Base-by-base conservation (phyloP, 2,113 vertebrate genomes). In the Gila orcuttii region DNA sequence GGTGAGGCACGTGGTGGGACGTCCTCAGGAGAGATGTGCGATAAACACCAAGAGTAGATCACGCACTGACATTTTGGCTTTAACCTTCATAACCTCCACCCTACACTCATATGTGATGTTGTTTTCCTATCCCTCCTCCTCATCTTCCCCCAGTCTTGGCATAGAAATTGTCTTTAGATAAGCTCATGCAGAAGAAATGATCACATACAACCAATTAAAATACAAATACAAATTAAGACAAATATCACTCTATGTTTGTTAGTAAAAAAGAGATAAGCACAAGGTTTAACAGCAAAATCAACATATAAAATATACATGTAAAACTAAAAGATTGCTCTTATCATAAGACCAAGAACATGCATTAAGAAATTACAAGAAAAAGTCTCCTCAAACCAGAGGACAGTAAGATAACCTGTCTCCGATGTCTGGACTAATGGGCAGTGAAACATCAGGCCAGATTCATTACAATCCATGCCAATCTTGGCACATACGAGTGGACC, bases 11-110 rank as follows among this genome's bases (percentile, higher is more conserved):
- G 91, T 75, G 89, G 90, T 90, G 68, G 90, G 88, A 91, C 81
- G 9, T 73, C 50, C 86, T 92, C 90, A 83, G 15, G 50, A 62
- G 91, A 89, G 91, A 92, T 85, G 71, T 83, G 79, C 75, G 78
- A 86, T 19, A 85, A 47, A 86, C 87, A 90, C 89, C 90, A 79
- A 88, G 86, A 81, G 90, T 88, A 87, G 93, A 94, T 94, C 92
- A 92, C 88, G 93, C 91, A 90, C 86, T 85, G 90, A 93, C 91
- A 91, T 92, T 90, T 93, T 88, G 88, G 91, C 87, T 85, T 1
- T 47, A 64, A 81, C 79, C 79, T 81, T 81, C 60, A 62, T 45
- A 81, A 81, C 79, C 57, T 81, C 57, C 79, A 66, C 36, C 60
- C 60, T 31, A 50, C 59, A 6, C 42, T 19, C n/a, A 13, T 25